Percentiles rank a stretch among this genome's conserved stretches.
Conservation (phyloP, 2,888 invertebrate species). For the Caenorhabditis sp. region DNA sequence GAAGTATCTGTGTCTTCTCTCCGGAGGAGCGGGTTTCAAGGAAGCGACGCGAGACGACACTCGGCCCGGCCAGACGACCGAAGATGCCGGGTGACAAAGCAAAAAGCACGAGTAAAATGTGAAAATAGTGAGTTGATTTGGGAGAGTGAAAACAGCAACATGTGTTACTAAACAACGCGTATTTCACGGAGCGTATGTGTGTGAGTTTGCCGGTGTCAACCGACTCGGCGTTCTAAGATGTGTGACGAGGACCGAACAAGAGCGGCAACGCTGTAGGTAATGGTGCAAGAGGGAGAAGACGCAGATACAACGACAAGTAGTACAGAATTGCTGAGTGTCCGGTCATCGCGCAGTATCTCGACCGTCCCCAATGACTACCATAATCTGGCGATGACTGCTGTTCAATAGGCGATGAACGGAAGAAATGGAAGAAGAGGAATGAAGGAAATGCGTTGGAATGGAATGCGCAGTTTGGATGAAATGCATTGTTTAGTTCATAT, state of each 20-base stretch:
- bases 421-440: constrained; percentile 13
- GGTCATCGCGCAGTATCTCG: constrained; percentile 3
- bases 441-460: constrained; percentile 56
- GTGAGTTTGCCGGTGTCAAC: constrained; percentile 59
- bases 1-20: constrained; percentile 28
- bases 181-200: constrained; percentile 56
- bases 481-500: constrained; percentile 53
- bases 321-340: constrained; percentile 43
- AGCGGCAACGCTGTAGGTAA: constrained; percentile 41
- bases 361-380: constrained; percentile 28
- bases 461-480: constrained; percentile 44
- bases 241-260: constrained; percentile 55
- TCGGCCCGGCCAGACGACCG: constrained; percentile 15
- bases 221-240: constrained; percentile 62
- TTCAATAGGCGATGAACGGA: constrained; percentile 25
- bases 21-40: constrained; percentile 20
- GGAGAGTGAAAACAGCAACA: constrained; percentile 60
- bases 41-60: constrained; percentile 6
- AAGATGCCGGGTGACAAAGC: constrained; percentile 35
- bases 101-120: constrained; percentile 23
- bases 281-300: constrained; percentile 28
- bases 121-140: constrained; percentile 44
- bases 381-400: constrained; percentile 40
- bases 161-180: constrained; percentile 60
- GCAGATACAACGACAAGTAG: constrained; percentile 43